phyloP scores from a whole-genome alignment of 2,888 invertebrate species.

The Anodontia alba region DNA sequence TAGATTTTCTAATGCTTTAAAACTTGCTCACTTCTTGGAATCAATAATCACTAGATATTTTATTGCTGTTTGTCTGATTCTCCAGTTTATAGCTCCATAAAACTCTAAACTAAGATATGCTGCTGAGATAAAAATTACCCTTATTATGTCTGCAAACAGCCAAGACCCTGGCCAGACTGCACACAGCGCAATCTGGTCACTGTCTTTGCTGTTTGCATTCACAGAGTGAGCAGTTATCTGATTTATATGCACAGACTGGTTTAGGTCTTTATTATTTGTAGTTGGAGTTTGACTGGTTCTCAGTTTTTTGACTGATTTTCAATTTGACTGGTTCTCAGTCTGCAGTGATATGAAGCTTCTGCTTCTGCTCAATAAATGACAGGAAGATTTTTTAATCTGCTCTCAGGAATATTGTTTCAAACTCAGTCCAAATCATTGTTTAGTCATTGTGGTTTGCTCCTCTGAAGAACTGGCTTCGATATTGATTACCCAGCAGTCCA shows the following conservation, averaged over 20 bases:
- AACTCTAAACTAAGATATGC: no score
- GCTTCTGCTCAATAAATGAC: no score
- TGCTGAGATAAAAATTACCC: no score
- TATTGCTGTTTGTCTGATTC: slow-evolving; percentile 1
- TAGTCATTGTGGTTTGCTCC: no score
- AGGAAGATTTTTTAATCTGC: no score
- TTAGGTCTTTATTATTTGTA: background rate
- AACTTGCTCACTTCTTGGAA: background rate
- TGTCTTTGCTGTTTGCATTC: background rate
- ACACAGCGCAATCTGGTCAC: background rate
- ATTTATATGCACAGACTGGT: no score
- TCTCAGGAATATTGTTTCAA: no score
- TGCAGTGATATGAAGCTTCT: background rate
- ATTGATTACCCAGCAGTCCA: slow-evolving; percentile 17
- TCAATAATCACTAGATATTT: slow-evolving; percentile 10
- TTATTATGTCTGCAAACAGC: background rate
- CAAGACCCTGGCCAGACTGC: background rate
- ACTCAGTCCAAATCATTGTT: no score
- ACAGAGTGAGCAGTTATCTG: no score
- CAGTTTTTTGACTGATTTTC: background rate
- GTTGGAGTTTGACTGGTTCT: no score
- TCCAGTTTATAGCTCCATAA: background rate
- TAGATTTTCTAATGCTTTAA: slow-evolving; percentile 1
- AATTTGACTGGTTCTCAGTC: background rate
- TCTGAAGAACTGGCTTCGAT: background rate